A percentile compares a stretch with the other conserved stretches of the same genome.
phyloP scores from a whole-genome alignment of 2,888 invertebrate genomes.

The Ochropacha duplaris region DNA sequence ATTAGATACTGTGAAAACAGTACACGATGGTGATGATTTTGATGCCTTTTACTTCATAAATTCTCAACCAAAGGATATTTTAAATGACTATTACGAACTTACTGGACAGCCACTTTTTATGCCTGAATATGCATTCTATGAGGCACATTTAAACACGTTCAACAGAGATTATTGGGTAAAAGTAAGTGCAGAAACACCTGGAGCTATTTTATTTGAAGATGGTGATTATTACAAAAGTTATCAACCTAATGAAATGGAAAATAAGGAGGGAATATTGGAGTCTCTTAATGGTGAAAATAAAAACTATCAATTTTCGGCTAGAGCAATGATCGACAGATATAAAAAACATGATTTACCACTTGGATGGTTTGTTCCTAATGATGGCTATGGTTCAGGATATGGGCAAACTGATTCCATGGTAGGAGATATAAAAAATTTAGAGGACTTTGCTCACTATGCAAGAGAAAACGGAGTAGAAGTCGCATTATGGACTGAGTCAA shows the following conservation, averaged over 20 bases:
- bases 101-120: conserved; percentile 68
- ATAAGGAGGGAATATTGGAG: conserved; percentile 63
- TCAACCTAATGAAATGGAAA: conserved; percentile 58
- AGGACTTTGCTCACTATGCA: conserved; percentile 60
- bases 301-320: conserved; percentile 75
- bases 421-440: conserved; percentile 70
- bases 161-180: conserved; percentile 76
- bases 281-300: conserved; percentile 73
- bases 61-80: conserved; percentile 50
- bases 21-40: conserved; percentile 52
- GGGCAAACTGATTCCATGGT: conserved; percentile 69
- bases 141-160: conserved; percentile 73
- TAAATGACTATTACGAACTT: conserved; percentile 70
- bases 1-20: conserved; percentile 36
- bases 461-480: conserved; percentile 63
- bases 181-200: conserved; percentile 43
- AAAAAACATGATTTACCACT: conserved; percentile 66
- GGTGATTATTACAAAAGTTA: conserved; percentile 68
- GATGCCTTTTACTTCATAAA: conserved; percentile 73
- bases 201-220: conserved; percentile 69
- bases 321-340: conserved; percentile 75
- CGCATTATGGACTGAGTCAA: conserved; percentile 73
- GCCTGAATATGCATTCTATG: conserved; percentile 72
- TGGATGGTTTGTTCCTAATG: conserved; percentile 76
- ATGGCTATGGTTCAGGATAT: conserved; percentile 74